Base-by-base conservation (phyloP, 2,113 vertebrate genomes). In the Brachionichthys hirsutus region DNA sequence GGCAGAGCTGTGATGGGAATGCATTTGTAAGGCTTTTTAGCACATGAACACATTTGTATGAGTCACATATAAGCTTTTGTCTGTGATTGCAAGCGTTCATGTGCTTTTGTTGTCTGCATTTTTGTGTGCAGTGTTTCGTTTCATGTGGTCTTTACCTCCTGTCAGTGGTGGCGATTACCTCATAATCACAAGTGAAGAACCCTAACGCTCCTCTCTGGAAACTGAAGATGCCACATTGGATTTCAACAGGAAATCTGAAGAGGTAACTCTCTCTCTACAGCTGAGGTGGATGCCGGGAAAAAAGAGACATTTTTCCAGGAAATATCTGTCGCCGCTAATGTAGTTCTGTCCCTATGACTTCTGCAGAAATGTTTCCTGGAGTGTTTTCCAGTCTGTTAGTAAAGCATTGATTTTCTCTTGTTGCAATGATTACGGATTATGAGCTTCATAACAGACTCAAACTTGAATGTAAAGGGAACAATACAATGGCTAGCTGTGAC, bases 211-310 rank as follows among this genome's bases (percentile, higher is more conserved):
- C 73, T 83, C 71, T 67, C 16, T 79, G 81, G 90, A 90, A 91
- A 90, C 87, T 83, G 68, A 86, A 88, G 84, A 88, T 70, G 89
- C 80, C 89, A 90, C 87, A 88, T 88, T 88, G 83, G 83, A 83
- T 91, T 90, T 86, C 86, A 88, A 64, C 70, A 81, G 80, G 89
- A 89, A 90, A 91, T 86, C 71, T 54, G 82, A 90, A 84, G 87
- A 88, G 84, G 68, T 80, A 75, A 57, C 42, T 60, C 81, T 60
- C 81, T 82, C 48, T 73, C 61, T 11, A 63, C 68, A 74, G 47
- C 51, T 62, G 61, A 76, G 24, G 24, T 30, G 24, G 24, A 30
- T 90, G 85, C 78, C 77, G 62, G 89, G 89, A 92, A 92, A 71
- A 62, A 54, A 70, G 77, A 81, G 64, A 60, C 77, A 54, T 46